phyloP scores from a whole-genome alignment of 2,113 vertebrate genomes.

The Lepus timidus region DNA sequence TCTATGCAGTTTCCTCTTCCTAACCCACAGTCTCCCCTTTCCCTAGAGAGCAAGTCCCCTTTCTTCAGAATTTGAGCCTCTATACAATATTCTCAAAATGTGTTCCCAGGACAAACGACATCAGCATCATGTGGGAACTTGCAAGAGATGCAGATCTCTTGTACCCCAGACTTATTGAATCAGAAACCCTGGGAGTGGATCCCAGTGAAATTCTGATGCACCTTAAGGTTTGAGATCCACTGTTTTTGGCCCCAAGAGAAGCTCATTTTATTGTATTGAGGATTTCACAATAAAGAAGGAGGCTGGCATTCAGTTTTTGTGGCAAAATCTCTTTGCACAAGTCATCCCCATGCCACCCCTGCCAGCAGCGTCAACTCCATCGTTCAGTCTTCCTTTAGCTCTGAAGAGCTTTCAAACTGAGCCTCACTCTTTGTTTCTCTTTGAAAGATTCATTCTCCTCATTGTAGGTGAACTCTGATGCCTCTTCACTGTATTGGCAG shows the following conservation, averaged over 20 bases:
- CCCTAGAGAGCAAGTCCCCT: background rate
- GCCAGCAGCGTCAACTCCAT: background rate
- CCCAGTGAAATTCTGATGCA: background rate
- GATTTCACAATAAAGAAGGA: background rate
- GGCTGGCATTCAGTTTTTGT: conserved; percentile 6
- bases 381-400: background rate
- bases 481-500: background rate
- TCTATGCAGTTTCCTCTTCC: background rate
- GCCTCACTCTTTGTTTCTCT: conserved; percentile 4
- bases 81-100: background rate
- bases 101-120: background rate
- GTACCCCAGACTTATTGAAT: background rate
- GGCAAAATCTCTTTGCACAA: background rate
- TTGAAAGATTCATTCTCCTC: background rate
- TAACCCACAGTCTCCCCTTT: background rate
- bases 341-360: background rate
- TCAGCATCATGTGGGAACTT: background rate
- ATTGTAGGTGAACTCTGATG: background rate
- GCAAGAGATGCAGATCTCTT: background rate
- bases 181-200: background rate
- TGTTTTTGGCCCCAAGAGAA: background rate
- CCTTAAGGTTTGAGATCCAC: background rate
- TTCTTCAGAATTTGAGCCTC: background rate
- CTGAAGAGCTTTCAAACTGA: conserved; percentile 9
- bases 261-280: background rate